A percentile compares a stretch with the other conserved stretches of the same genome.
Conservation (phyloP, 2,797 vertebrate genomes). For the Lophius americanus region DNA sequence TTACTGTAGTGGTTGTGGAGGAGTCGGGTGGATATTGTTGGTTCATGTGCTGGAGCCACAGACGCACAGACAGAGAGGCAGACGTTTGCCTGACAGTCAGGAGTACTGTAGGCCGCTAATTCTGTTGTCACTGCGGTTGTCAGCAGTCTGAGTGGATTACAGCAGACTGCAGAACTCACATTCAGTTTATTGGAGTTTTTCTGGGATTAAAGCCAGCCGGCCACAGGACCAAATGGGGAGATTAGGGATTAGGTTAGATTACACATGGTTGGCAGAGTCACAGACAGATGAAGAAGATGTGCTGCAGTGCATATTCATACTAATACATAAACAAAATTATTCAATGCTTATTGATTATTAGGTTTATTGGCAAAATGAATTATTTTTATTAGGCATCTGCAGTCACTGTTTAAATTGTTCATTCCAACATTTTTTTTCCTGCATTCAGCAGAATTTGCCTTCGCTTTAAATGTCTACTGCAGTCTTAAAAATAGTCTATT, state of each 20-base stretch:
- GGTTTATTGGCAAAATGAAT: too few species aligned
- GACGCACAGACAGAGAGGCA: constrained; percentile 24
- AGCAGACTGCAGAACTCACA: constrained; percentile 43
- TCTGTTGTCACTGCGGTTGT: constrained; percentile 55
- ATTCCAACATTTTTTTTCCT: neutral
- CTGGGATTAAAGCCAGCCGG: constrained; percentile 64
- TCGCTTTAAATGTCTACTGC: too few species aligned
- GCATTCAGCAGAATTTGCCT: too few species aligned
- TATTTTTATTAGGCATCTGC: too few species aligned
- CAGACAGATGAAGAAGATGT: constrained; percentile 18
- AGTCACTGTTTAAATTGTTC: too few species aligned
- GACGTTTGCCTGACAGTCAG: constrained; percentile 51
- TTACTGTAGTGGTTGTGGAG: constrained; percentile 4
- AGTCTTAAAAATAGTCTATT: too few species aligned
- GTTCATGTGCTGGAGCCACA: neutral
- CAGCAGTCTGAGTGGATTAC: constrained; percentile 69
- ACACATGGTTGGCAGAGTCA: constrained; percentile 38
- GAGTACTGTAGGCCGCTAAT: constrained; percentile 33
- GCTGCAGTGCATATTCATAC: too few species aligned
- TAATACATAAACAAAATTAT: too few species aligned
- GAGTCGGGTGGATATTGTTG: constrained; percentile 8
- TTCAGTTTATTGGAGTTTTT: constrained; percentile 56
- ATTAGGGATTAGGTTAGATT: constrained; percentile 72
- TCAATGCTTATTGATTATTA: too few species aligned
- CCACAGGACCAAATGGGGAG: constrained; percentile 58